phyloP scores from a whole-genome alignment of 2,113 vertebrate species.

The Thalassarche chlororhynchos region DNA sequence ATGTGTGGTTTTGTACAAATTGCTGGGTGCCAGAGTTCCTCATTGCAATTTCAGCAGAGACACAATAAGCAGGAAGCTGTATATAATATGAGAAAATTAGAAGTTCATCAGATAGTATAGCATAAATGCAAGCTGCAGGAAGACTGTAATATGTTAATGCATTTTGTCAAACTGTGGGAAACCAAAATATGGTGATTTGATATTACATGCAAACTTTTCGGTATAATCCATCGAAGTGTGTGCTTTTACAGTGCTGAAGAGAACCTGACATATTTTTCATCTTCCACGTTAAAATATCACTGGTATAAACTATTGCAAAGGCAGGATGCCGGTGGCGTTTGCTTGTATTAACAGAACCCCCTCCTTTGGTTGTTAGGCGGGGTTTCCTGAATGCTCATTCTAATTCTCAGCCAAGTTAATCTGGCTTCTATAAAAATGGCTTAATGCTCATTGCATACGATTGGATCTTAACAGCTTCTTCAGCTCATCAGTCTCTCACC shows the following conservation, averaged over 20 bases:
- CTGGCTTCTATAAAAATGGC: background rate
- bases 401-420: background rate
- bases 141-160: background rate
- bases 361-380: background rate
- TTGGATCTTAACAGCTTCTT: background rate
- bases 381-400: background rate
- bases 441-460: background rate
- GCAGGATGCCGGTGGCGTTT: background rate
- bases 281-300: background rate
- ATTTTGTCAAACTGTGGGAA: background rate
- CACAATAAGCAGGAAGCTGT: background rate
- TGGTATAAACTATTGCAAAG: background rate
- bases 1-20: background rate
- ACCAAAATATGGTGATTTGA: background rate
- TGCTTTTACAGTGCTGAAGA: background rate
- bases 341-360: background rate
- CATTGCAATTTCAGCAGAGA: background rate
- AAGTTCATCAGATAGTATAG: background rate
- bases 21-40: background rate
- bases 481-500: background rate
- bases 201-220: background rate
- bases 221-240: background rate
- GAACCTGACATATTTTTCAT: background rate
- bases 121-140: background rate
- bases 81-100: background rate